phyloP scores from a whole-genome alignment of 2,797 vertebrate species.

The Rousettus madagascariensis region DNA sequence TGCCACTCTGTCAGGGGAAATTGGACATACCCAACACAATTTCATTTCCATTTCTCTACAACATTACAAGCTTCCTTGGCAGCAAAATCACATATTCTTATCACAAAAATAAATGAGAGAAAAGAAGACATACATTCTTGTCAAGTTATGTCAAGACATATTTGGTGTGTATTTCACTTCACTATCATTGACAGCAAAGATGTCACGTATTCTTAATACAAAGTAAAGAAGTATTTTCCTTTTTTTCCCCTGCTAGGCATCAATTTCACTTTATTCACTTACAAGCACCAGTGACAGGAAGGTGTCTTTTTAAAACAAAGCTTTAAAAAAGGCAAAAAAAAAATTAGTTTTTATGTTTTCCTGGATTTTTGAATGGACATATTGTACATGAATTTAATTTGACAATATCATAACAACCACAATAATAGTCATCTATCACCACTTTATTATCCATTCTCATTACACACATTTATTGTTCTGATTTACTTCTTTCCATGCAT shows the following conservation, averaged over 20 bases:
- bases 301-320: slow-evolving; percentile 83
- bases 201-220: slow-evolving; percentile 83
- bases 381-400: slow-evolving; percentile 62
- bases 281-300: slow-evolving; percentile 83
- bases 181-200: slow-evolving; percentile 82
- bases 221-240: slow-evolving; percentile 83
- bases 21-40: slow-evolving; percentile 70
- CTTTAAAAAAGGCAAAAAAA: slow-evolving; percentile 62
- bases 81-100: slow-evolving; percentile 80
- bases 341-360: slow-evolving; percentile 74
- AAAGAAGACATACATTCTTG: slow-evolving; percentile 81
- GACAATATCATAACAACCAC: slow-evolving; percentile 65
- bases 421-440: slow-evolving; percentile 64
- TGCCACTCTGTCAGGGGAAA: slow-evolving; percentile 74
- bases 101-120: slow-evolving; percentile 80
- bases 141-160: slow-evolving; percentile 75
- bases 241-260: slow-evolving; percentile 80
- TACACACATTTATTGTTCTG: slow-evolving; percentile 2
- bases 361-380: slow-evolving; percentile 75
- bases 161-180: slow-evolving; percentile 82
- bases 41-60: slow-evolving; percentile 58
- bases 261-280: slow-evolving; percentile 83
- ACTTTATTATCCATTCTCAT: slow-evolving; percentile 39
- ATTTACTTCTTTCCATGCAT: not conserved
- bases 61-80: slow-evolving; percentile 76